These are phyloP conservation scores for Pteromalus puparum DNA, from an alignment of 1,140 invertebrate genomes.

Conservation along the genomic window DNA sequence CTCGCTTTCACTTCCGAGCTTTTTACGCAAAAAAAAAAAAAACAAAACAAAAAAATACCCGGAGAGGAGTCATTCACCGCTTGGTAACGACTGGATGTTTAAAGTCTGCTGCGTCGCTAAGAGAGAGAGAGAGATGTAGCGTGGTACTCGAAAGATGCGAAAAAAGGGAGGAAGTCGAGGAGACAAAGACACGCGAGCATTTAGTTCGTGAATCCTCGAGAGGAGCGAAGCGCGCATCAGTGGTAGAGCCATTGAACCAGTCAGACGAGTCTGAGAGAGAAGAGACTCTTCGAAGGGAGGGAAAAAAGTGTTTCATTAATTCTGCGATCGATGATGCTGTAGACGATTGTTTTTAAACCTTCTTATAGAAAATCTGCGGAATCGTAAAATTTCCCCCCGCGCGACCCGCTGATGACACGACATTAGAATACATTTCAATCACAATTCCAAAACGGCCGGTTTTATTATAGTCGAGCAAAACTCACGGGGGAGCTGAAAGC, in stretches of 20 bases:
- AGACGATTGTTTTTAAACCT: too few species aligned
- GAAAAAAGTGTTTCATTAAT: background rate
- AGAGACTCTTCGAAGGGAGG: background rate
- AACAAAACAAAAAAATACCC: too few species aligned
- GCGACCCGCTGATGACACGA: too few species aligned
- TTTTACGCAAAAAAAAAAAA: slow-evolving; percentile 14
- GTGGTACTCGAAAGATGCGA: background rate
- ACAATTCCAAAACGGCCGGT: background rate
- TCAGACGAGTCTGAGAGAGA: background rate
- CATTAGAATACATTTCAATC: background rate
- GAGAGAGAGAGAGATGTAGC: too few species aligned
- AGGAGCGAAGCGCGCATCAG: background rate
- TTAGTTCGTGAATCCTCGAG: background rate
- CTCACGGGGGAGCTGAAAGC: background rate
- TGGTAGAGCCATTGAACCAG: background rate
- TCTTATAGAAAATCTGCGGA: too few species aligned
- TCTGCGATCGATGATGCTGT: background rate
- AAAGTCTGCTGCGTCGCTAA: background rate
- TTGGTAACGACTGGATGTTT: background rate
- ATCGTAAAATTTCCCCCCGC: too few species aligned
- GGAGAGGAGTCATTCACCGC: background rate
- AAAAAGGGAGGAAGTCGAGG: slow-evolving; percentile 2
- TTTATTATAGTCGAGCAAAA: background rate
- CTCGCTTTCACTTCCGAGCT: background rate
- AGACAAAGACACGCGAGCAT: background rate